Base-by-base conservation (phyloP, 2,888 invertebrate genomes). In the Clanis bilineata region DNA sequence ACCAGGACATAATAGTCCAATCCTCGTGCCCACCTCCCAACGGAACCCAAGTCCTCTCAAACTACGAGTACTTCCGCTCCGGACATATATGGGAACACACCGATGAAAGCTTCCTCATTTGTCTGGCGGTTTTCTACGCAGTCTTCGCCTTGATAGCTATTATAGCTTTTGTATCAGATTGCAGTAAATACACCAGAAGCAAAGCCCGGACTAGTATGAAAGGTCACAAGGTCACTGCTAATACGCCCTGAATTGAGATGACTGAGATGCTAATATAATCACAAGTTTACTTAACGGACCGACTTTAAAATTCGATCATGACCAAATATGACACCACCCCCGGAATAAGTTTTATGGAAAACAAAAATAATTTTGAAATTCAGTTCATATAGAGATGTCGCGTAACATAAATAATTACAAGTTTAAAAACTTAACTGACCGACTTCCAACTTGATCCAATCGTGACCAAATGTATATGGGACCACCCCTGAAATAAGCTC, bases 1-100 rank as follows among this genome's bases (percentile, higher is more conserved):
- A 96, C 74, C 96, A 96, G 85, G 97, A 97, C 77, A 97, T 97
- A 66, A 97, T 98, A 75, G 95, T 97, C 28, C 96, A 97, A 79
- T 94, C 95, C 43, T 94, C 96, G 15, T 97, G 97, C 77, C 96
- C 96, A 3, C 94, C 95, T 3, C 96, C 96, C 0, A 96, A 97
- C 78, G 97, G 97, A 41, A 95, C 95, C 0, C 95, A 95, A 86
- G 93, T 94, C 55, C 88, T 95, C 61, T 88, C 93, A 59, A 91
- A 89, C 77, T 88, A 74, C 76, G 88, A 86, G 36, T 87, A 88
- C 63, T 72, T 88, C 0, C 70, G 80, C n/a, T 74, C 86, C 0
- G 83, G 89, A 28, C 77, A 87, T 55, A 69, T 90, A 5, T 93
- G 93, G 93, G 88, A 93, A 54, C 84, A 88, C 76, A 93, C 85